A percentile compares a stretch with the other conserved stretches of the same genome.
phyloP scores from a whole-genome alignment of 2,797 vertebrate species.

The Cephalopachus bancanus region DNA sequence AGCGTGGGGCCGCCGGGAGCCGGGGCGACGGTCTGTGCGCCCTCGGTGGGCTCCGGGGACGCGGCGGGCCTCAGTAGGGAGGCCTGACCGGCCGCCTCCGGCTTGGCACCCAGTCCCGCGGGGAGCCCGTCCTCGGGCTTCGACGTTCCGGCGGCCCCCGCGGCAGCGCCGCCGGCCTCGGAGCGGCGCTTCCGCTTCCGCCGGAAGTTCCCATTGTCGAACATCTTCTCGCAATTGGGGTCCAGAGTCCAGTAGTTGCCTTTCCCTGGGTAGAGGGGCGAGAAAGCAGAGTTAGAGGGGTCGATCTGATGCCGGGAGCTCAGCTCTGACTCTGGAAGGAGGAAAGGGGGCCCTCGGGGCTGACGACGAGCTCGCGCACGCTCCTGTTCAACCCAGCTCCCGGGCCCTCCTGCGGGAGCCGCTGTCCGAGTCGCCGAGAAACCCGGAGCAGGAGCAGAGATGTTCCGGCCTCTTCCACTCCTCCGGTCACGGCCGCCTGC shows the following conservation, averaged over 20 bases:
- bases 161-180: slow-evolving; percentile 87
- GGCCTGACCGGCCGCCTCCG: slow-evolving; percentile 88
- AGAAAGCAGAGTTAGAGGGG: slow-evolving; percentile 57
- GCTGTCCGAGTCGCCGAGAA: neutral
- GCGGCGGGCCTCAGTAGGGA: slow-evolving; percentile 90
- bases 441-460: neutral
- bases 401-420: too few relatives aligned
- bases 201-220: slow-evolving; percentile 96
- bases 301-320: fast-evolving
- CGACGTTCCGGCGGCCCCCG: slow-evolving; percentile 78
- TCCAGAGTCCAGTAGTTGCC: slow-evolving; percentile 97
- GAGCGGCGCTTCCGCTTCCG: slow-evolving; percentile 94
- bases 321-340: neutral
- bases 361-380: neutral
- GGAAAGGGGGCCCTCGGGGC: neutral
- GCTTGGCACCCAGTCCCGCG: slow-evolving; percentile 84
- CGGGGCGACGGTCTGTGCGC: slow-evolving; percentile 90
- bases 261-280: slow-evolving; percentile 90
- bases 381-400: too few relatives aligned
- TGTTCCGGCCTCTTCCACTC: neutral
- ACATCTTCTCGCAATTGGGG: slow-evolving; percentile 97
- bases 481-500: neutral
- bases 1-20: slow-evolving; percentile 88
- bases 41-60: slow-evolving; percentile 88
- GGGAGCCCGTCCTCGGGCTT: slow-evolving; percentile 92